Conservation (phyloP, 2,888 invertebrate species). For the Latheticus oryzae region DNA sequence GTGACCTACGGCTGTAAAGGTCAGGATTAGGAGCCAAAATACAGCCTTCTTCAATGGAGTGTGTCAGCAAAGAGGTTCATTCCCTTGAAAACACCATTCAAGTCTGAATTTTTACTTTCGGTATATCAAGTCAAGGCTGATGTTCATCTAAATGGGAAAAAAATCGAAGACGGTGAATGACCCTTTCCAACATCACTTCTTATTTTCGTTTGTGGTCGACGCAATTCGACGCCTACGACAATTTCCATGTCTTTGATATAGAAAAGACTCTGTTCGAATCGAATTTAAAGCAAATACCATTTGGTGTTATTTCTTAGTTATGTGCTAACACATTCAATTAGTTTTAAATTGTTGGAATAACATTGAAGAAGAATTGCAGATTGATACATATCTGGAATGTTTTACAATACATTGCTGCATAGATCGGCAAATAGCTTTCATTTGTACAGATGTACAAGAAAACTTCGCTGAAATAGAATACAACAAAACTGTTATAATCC, state of each 20-base stretch:
- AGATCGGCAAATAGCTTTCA: slow-evolving; percentile 25
- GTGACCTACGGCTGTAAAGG: slow-evolving; percentile 35
- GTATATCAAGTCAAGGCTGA: neutral
- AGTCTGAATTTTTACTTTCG: slow-evolving; percentile 1
- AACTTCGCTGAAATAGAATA: too few species aligned
- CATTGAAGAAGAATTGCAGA: slow-evolving; percentile 10
- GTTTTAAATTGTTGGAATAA: slow-evolving; percentile 12
- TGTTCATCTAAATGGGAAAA: slow-evolving; percentile 4
- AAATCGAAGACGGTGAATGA: slow-evolving; percentile 23
- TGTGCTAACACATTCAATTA: slow-evolving; percentile 11
- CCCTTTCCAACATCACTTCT: slow-evolving; percentile 10
- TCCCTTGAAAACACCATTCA: slow-evolving; percentile 1
- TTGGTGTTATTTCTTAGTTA: slow-evolving; percentile 5
- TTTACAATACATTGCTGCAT: slow-evolving; percentile 10
- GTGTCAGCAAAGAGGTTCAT: slow-evolving; percentile 12
- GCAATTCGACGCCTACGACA: slow-evolving; percentile 8
- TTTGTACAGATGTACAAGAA: too few species aligned
- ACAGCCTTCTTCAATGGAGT: slow-evolving; percentile 11
- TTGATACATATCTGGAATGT: slow-evolving; percentile 15
- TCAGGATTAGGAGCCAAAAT: slow-evolving; percentile 33
- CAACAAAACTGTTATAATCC: too few species aligned
- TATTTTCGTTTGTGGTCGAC: slow-evolving; percentile 12
- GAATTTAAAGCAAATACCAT: too few species aligned
- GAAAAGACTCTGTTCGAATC: neutral
- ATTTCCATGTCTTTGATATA: slow-evolving; percentile 21